Evolutionary conservation across 2,113 vertebrate genomes (phyloP), one percentile per base, ranked within the genome.

Genomic region (Perca fluviatilis): DNA sequence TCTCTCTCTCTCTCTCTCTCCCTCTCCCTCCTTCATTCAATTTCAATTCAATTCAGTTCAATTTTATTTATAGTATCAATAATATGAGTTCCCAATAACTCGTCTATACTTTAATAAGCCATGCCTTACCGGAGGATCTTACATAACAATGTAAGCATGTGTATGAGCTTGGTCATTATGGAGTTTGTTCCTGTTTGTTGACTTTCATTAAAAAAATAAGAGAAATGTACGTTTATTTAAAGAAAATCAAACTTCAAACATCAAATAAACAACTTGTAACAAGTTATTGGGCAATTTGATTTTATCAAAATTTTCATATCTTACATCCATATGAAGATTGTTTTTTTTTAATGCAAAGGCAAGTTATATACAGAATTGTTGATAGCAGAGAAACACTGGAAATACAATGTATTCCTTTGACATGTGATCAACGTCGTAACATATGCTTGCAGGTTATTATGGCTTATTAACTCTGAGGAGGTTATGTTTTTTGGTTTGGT

Each of bases 71-170:
- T 27, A 27, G 27, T 27, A 27, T 27, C 27, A 27, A 27, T 27
- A 27, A 33, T 88, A 82, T 84, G 83, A 79, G 71, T 86, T 87
- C 78, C 79, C 82, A 91, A 89, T 93, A 93, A 92, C 86, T 74
- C 89, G 79, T 92, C 85, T 93, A 91, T 87, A 88, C 88, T 89
- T 92, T 90, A 91, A 92, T 91, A 90, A 92, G 83, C 90, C 76
- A 54, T 8, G 50, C 75, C 83, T 90, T 92, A 86, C 47, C 36
- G 68, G 74, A 25, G 91, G 71, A 87, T 83, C 88, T 88, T 71
- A 74, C 61, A 72, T 69, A 89, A 82, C 27, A 81, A 73, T 74
- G 62, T 84, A 67, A 63, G 77, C 64, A 77, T 66, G 51, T 84
- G 71, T 73, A 49, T 79, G 71, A 83, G 77, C 27, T 79, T 25